A percentile compares a stretch with the other conserved stretches of the same genome.
phyloP scores from a whole-genome alignment of 2,888 invertebrate genomes.

The Nymphalis c-album region DNA sequence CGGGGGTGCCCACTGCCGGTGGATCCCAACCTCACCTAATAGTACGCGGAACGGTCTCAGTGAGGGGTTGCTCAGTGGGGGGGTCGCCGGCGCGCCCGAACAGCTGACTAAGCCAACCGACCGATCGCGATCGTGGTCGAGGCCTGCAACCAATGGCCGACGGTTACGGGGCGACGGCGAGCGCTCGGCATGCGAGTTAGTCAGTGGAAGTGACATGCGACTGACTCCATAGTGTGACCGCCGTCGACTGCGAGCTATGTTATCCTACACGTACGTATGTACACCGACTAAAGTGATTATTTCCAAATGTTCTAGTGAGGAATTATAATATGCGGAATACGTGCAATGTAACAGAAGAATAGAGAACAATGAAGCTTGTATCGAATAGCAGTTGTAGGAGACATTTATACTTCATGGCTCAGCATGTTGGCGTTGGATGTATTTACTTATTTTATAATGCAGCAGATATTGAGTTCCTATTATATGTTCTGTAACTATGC shows the following conservation, averaged over 20 bases:
- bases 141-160: constrained; percentile 75
- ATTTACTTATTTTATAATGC: too few relatives aligned
- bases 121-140: constrained; percentile 68
- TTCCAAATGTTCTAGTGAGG: too few relatives aligned
- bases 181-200: background rate
- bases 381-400: too few relatives aligned
- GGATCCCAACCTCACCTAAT: constrained; percentile 71
- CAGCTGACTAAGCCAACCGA: constrained; percentile 84
- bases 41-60: constrained; percentile 67
- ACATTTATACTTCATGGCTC: too few relatives aligned
- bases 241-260: constrained; percentile 10
- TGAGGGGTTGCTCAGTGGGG: constrained; percentile 54
- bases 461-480: too few relatives aligned
- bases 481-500: too few relatives aligned
- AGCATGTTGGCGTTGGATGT: too few relatives aligned
- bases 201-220: too few relatives aligned
- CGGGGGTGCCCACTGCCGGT: background rate
- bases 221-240: constrained; percentile 1
- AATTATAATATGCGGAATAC: too few relatives aligned
- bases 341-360: too few relatives aligned
- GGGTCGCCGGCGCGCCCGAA: constrained; percentile 73
- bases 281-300: too few relatives aligned
- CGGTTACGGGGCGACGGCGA: constrained; percentile 46
- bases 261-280: background rate
- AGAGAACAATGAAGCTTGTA: too few relatives aligned